These are phyloP conservation scores for Ganaspis brasiliensis DNA, from an alignment of 2,888 invertebrate species.

Conservation along the genomic window DNA sequence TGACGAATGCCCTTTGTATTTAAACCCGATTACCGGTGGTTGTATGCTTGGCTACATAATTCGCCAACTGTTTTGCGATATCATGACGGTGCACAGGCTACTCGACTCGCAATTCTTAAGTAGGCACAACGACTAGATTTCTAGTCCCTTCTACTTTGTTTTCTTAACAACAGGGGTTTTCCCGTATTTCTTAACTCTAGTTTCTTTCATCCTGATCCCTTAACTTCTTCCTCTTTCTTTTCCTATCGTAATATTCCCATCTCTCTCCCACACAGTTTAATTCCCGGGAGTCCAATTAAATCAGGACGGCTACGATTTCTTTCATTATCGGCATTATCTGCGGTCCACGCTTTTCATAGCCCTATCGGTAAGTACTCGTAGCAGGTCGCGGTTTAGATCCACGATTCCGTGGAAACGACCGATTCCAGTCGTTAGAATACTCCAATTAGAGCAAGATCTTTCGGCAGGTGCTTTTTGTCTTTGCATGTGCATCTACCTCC, in stretches of 20 bases:
- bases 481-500: not conserved
- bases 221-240: conserved; percentile 44
- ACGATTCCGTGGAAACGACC: conserved; percentile 77
- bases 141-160: conserved; percentile 63
- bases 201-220: conserved; percentile 43
- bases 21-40: conserved; percentile 34
- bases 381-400: conserved; percentile 69
- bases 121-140: conserved; percentile 71
- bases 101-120: conserved; percentile 67
- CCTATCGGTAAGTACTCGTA: conserved; percentile 55
- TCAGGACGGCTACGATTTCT: conserved; percentile 66
- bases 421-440: conserved; percentile 74
- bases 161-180: conserved; percentile 69
- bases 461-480: conserved; percentile 66
- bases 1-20: conserved; percentile 38
- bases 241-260: conserved; percentile 65
- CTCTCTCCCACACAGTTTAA: conserved; percentile 67
- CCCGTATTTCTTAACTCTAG: conserved; percentile 63
- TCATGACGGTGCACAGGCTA: conserved; percentile 40
- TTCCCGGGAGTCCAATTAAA: conserved; percentile 73
- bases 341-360: conserved; percentile 71
- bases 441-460: conserved; percentile 77
- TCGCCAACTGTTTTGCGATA: conserved; percentile 44
- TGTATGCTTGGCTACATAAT: conserved; percentile 43
- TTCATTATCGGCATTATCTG: conserved; percentile 75